Evolutionary conservation across 2,888 invertebrate genomes (phyloP).

Genomic region (Saturnia japonica): DNA sequence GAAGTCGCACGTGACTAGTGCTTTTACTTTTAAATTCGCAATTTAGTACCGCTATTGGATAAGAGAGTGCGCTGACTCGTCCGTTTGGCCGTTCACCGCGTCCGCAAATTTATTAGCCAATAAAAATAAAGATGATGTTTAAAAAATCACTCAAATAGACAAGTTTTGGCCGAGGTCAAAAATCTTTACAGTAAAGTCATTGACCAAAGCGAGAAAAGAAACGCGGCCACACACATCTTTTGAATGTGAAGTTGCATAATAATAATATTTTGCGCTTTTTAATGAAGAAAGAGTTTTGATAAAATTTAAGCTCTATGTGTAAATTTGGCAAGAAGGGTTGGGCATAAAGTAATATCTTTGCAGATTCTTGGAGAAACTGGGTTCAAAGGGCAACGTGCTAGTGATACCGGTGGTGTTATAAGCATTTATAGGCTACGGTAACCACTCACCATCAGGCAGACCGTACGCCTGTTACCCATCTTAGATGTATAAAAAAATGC

Average conservation of each 20-base stretch:
- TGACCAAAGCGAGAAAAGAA: constrained; percentile 9
- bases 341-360: too few relatives aligned
- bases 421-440: too few relatives aligned
- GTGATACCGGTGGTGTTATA: too few relatives aligned
- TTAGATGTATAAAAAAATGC: too few relatives aligned
- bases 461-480: too few relatives aligned
- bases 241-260: neutral
- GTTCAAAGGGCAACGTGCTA: too few relatives aligned
- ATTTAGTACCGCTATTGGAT: constrained; percentile 69
- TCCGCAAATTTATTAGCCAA: constrained; percentile 16
- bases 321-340: neutral
- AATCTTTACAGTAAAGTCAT: constrained; percentile 15
- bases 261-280: neutral
- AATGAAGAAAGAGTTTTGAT: neutral
- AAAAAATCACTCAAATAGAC: constrained; percentile 2
- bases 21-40: constrained; percentile 77
- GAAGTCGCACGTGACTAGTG: constrained; percentile 65
- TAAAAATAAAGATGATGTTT: constrained; percentile 1
- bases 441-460: too few relatives aligned
- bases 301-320: neutral
- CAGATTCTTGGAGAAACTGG: too few relatives aligned
- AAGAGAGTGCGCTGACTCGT: constrained; percentile 60
- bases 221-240: constrained; percentile 6
- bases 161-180: constrained; percentile 10
- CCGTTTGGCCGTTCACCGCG: constrained; percentile 18